A percentile compares a stretch with the other conserved stretches of the same genome.
These are phyloP conservation scores for Pristiophorus japonicus DNA, from an alignment of 2,113 vertebrate genomes.

Conservation along the genomic window DNA sequence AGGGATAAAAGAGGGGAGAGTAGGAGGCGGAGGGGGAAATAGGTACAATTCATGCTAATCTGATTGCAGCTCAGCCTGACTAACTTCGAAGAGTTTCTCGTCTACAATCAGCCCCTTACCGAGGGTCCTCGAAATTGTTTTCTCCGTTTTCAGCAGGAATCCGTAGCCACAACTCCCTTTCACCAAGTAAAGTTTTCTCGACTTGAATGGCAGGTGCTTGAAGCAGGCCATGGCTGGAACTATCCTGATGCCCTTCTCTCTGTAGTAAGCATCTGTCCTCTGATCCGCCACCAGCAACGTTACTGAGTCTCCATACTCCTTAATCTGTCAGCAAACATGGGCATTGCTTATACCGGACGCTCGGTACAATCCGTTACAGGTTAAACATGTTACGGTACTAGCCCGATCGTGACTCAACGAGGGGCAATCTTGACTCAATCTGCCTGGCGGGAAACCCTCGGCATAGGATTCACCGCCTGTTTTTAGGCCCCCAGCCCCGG, in stretches of 20 bases:
- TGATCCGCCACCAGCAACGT: slow-evolving; percentile 74
- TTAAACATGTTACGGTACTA: neutral
- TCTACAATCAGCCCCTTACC: slow-evolving; percentile 58
- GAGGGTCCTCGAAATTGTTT: slow-evolving; percentile 45
- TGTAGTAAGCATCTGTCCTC: slow-evolving; percentile 64
- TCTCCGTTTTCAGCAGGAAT: slow-evolving; percentile 81
- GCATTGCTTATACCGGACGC: neutral
- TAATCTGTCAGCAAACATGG: slow-evolving; percentile 57
- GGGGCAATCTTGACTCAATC: neutral
- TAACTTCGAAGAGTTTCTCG: neutral
- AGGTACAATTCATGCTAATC: neutral
- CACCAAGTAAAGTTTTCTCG: slow-evolving; percentile 66
- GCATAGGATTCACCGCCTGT: neutral
- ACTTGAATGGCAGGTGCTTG: slow-evolving; percentile 61
- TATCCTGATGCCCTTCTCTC: slow-evolving; percentile 60
- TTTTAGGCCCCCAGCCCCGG: too few relatives aligned
- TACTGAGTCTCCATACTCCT: slow-evolving; percentile 60
- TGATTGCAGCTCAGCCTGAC: too few relatives aligned
- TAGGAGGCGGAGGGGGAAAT: neutral
- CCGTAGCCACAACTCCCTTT: slow-evolving; percentile 74
- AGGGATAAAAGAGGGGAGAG: too few relatives aligned
- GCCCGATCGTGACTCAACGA: neutral
- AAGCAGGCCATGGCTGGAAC: slow-evolving; percentile 64
- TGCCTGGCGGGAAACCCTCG: neutral
- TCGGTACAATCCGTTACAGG: neutral